Conservation (phyloP, 2,888 invertebrate species). For the Odontocerum albicorne region DNA sequence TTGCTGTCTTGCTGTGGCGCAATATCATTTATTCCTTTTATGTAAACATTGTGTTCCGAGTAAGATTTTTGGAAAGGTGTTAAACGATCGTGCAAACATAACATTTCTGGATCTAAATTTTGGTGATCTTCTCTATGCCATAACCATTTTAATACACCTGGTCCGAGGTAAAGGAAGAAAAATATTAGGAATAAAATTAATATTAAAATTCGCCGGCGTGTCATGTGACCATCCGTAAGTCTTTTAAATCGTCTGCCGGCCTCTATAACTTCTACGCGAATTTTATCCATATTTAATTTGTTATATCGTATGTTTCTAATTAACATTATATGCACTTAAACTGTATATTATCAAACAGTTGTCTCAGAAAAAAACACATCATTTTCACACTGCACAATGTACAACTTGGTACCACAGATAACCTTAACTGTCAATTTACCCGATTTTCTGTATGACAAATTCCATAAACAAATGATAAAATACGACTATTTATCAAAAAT, state of each 20-base stretch:
- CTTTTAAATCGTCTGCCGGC: slow-evolving; percentile 54
- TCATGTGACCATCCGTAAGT: slow-evolving; percentile 53
- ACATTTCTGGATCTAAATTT: slow-evolving; percentile 54
- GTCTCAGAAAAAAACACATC: no score
- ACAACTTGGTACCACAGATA: no score
- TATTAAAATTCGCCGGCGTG: slow-evolving; percentile 54
- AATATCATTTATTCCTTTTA: slow-evolving; percentile 63
- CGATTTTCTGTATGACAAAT: no score
- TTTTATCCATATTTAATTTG: slow-evolving; percentile 47
- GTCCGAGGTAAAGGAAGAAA: slow-evolving; percentile 66
- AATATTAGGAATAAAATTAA: slow-evolving; percentile 58
- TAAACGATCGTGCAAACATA: slow-evolving; percentile 68
- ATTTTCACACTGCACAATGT: no score
- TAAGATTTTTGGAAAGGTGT: slow-evolving; percentile 62
- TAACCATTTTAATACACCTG: slow-evolving; percentile 64
- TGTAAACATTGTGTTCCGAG: slow-evolving; percentile 67
- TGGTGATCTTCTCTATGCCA: slow-evolving; percentile 54
- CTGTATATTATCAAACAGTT: not conserved
- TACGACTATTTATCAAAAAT: no score
- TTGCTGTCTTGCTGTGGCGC: slow-evolving; percentile 57
- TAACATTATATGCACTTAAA: no score
- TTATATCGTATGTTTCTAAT: no score
- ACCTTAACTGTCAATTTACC: no score
- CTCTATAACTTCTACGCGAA: slow-evolving; percentile 45
- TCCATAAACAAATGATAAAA: no score